These are phyloP conservation scores for Muscina levida DNA, from an alignment of 2,888 invertebrate species.

Conservation along the genomic window DNA sequence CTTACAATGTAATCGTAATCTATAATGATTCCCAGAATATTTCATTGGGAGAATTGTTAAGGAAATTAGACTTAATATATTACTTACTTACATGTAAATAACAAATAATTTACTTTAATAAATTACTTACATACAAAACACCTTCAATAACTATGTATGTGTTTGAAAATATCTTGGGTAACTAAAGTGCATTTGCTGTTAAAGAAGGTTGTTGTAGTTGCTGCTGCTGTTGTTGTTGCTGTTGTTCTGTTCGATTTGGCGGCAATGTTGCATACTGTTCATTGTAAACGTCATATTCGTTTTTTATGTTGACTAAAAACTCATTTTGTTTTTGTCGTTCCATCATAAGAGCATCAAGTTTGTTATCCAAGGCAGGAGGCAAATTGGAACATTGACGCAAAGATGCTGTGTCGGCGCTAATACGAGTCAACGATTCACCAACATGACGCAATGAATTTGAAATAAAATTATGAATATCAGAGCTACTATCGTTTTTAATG, in stretches of 20 bases:
- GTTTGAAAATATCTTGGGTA: slow-evolving; percentile 4
- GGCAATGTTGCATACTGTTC: slow-evolving; percentile 30
- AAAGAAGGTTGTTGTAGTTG: background rate
- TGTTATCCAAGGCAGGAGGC: slow-evolving; percentile 70
- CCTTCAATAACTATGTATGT: slow-evolving; percentile 37
- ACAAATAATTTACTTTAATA: slow-evolving; percentile 20
- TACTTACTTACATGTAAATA: slow-evolving; percentile 8
- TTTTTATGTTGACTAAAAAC: slow-evolving; percentile 76
- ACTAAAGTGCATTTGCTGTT: background rate
- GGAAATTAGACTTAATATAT: too few species aligned
- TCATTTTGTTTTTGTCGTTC: slow-evolving; percentile 77
- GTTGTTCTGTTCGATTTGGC: slow-evolving; percentile 26
- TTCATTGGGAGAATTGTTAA: too few species aligned
- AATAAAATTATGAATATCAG: slow-evolving; percentile 72
- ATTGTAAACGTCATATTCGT: slow-evolving; percentile 70
- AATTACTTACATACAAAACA: slow-evolving; percentile 35
- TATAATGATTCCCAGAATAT: too few species aligned
- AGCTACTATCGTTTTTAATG: slow-evolving; percentile 37
- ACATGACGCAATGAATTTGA: slow-evolving; percentile 74
- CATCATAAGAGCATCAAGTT: slow-evolving; percentile 76
- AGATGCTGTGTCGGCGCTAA: slow-evolving; percentile 72
- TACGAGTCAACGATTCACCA: slow-evolving; percentile 72
- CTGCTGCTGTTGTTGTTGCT: too few species aligned
- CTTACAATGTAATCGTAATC: too few species aligned
- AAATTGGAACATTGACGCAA: slow-evolving; percentile 70